A percentile compares a stretch with the other conserved stretches of the same genome.
These are phyloP conservation scores for Argyrosomus regius DNA, from an alignment of 2,797 vertebrate species.

Conservation along the genomic window DNA sequence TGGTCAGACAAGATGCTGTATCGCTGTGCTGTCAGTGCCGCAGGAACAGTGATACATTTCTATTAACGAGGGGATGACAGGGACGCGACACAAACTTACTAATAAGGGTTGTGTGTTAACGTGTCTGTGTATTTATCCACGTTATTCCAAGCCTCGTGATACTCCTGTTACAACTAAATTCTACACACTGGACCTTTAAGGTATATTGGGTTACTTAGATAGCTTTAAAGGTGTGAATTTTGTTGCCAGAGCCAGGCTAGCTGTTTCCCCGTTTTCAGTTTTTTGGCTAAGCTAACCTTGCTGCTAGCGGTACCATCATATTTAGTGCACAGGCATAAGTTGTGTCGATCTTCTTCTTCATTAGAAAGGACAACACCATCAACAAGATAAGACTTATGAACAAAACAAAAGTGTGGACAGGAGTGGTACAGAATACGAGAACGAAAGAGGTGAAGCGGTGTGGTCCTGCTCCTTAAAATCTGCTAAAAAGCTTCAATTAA, in stretches of 20 bases:
- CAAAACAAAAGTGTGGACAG: too few species aligned
- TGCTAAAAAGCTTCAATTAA: too few species aligned
- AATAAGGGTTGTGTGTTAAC: constrained; percentile 20
- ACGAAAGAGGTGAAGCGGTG: too few species aligned
- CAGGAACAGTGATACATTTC: constrained; percentile 43
- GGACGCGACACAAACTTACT: constrained; percentile 15
- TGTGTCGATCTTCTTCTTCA: neutral
- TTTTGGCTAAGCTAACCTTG: neutral
- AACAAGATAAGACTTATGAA: too few species aligned
- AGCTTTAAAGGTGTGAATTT: neutral
- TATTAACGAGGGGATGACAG: constrained; percentile 36
- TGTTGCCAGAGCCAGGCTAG: neutral
- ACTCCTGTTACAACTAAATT: neutral
- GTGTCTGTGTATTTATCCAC: constrained; percentile 3
- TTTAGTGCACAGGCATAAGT: neutral
- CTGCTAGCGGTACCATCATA: neutral
- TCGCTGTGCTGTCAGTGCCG: constrained; percentile 31
- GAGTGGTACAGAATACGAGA: too few species aligned
- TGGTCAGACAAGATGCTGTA: constrained; percentile 39
- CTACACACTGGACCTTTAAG: too few species aligned
- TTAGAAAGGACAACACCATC: too few species aligned
- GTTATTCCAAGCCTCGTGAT: neutral
- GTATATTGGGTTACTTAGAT: neutral
- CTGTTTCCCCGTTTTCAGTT: neutral
- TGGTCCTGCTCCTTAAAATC: too few species aligned